Conservation (phyloP, 2,888 invertebrate species). For the Eupeodes latifasciatus region DNA sequence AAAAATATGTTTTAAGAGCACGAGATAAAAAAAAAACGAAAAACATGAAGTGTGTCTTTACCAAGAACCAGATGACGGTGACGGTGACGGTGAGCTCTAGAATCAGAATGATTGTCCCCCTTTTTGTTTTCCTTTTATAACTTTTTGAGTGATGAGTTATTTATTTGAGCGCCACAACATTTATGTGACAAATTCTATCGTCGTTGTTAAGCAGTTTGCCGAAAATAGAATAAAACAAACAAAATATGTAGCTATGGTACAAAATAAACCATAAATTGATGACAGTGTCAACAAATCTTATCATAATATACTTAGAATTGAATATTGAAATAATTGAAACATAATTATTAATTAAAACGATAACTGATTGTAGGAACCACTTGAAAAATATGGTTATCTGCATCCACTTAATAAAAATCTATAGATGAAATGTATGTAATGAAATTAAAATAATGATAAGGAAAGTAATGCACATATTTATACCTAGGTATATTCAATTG, state of each 20-base stretch:
- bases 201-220: neutral
- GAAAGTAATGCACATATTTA: too few species aligned
- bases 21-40: constrained; percentile 8
- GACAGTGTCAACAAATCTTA: constrained; percentile 22
- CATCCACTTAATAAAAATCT: too few species aligned
- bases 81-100: neutral
- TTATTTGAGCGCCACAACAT: constrained; percentile 64
- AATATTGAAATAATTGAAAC: neutral
- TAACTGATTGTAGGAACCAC: too few species aligned
- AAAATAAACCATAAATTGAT: neutral
- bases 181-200: neutral
- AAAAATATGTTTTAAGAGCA: constrained; percentile 25
- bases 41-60: constrained; percentile 43
- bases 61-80: neutral
- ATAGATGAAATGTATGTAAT: too few species aligned
- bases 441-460: too few species aligned
- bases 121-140: constrained; percentile 22
- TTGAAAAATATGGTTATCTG: too few species aligned
- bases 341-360: neutral
- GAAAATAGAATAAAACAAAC: constrained; percentile 3
- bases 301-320: neutral
- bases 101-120: neutral
- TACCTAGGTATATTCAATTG: too few species aligned
- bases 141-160: constrained; percentile 47
- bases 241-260: neutral